Percentiles rank a stretch among this genome's conserved stretches.
Evolutionary conservation across 2,113 vertebrate species (phyloP).

Genomic region (Alethe castanea): DNA sequence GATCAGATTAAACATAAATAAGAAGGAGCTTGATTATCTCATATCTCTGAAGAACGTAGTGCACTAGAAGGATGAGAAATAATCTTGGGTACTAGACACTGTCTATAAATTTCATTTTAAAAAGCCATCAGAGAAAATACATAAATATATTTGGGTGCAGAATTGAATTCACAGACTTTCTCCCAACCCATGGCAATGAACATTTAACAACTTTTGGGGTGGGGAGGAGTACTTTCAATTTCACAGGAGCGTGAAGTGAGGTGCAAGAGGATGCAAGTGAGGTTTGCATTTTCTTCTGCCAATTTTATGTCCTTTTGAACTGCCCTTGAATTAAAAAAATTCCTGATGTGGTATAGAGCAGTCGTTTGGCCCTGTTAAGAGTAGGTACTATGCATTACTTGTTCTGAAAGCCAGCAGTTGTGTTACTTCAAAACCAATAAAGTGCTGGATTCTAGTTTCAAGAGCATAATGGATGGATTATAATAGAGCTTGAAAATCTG

Average conservation of each 20-base stretch:
- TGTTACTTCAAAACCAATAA: background rate
- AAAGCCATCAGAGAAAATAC: background rate
- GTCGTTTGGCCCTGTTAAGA: background rate
- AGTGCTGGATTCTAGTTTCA: background rate
- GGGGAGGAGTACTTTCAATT: background rate
- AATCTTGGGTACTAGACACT: background rate
- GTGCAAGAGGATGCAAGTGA: background rate
- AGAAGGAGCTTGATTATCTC: background rate
- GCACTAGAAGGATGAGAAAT: background rate
- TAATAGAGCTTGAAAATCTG: background rate
- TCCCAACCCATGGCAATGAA: background rate
- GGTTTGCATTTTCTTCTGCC: background rate
- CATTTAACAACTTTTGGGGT: background rate
- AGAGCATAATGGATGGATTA: background rate
- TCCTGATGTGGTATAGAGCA: background rate
- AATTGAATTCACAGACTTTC: background rate
- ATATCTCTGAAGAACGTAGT: background rate
- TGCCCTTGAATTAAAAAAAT: background rate
- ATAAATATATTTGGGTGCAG: background rate
- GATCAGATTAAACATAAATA: background rate
- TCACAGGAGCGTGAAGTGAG: too few species aligned
- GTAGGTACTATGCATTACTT: background rate
- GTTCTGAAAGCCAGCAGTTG: background rate
- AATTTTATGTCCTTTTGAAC: background rate
- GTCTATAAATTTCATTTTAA: background rate